Evolutionary conservation across 2,113 vertebrate genomes (phyloP), one percentile per base, ranked within the genome.

Genomic region (Penelope pileata): DNA sequence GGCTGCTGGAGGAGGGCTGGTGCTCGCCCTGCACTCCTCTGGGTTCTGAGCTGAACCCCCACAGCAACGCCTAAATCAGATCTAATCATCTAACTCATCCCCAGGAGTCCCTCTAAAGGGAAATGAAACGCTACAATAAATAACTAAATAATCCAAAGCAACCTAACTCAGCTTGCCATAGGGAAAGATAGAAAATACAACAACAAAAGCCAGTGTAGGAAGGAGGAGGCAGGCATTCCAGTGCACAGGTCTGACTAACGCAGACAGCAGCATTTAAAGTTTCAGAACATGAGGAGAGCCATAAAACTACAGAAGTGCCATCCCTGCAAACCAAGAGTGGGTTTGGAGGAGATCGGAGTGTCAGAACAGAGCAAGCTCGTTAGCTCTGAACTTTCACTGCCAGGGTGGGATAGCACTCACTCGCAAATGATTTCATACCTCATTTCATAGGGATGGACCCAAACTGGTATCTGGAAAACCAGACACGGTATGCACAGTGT

Each of bases 141-240:
- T 59, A 94, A 88, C 92, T 95, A 79, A 53, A 96, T 84, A 94
- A 96, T 83, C 50, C 54, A 79, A 63, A 90, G 74, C 42, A 84
- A 95, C 32, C 87, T 90, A 88, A 95, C 94, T 88, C 91, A 82
- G 40, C 60, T 68, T 97, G 93, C 72, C 76, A 69, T 72, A 89
- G 81, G 72, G 7, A 2, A 73, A 67, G 73, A 51, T 3, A 73
- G 54, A 86, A 87, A 58, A 86, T 74, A 81, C 80, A 93, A 16
- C 8, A 60, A 38, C 23, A 45, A 83, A 88, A 73, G 50, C 90
- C 90, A 88, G 69, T 68, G 53, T 43, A 78, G 86, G 58, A 90
- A 93, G 30, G 34, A 83, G 51, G 48, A 59, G 42, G 75, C 42
- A 74, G 47, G 43, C 64, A 59, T 42, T 83, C 12, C 1, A 3